Evolutionary conservation across 2,113 vertebrate genomes (phyloP).

Genomic region (Lycaon pictus): DNA sequence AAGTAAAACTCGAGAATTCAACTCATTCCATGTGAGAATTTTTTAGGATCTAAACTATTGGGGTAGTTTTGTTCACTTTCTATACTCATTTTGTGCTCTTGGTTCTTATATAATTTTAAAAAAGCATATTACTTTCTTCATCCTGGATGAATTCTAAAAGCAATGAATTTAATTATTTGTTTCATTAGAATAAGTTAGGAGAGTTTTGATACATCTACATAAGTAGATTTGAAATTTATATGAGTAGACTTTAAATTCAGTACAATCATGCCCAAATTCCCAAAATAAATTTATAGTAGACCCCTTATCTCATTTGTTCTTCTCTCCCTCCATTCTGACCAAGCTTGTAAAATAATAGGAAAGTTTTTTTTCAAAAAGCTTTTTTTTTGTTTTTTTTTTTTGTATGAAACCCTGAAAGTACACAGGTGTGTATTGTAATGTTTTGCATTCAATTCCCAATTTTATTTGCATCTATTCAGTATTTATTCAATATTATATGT

Average conservation of each 20-base stretch:
- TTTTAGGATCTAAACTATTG: conserved; percentile 26
- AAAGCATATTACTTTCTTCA: neutral
- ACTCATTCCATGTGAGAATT: neutral
- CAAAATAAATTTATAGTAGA: neutral
- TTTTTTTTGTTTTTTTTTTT: neutral
- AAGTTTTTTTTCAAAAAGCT: neutral
- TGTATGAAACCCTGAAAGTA: neutral
- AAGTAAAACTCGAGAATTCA: neutral
- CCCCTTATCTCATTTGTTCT: neutral
- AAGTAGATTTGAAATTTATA: conserved; percentile 12
- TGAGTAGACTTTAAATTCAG: neutral
- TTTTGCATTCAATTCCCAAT: neutral
- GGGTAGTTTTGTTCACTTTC: neutral
- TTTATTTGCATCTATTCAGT: neutral
- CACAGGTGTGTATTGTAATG: neutral
- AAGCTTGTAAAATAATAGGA: neutral
- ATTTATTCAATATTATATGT: neutral
- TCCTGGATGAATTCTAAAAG: conserved; percentile 6
- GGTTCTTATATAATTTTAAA: neutral
- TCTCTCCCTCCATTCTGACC: neutral
- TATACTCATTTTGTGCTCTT: neutral
- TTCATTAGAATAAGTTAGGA: neutral
- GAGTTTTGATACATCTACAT: neutral
- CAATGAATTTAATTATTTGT: neutral
- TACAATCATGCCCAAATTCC: neutral